Base-by-base conservation (phyloP, 2,113 vertebrate species). In the Onychostruthus taczanowskii region DNA sequence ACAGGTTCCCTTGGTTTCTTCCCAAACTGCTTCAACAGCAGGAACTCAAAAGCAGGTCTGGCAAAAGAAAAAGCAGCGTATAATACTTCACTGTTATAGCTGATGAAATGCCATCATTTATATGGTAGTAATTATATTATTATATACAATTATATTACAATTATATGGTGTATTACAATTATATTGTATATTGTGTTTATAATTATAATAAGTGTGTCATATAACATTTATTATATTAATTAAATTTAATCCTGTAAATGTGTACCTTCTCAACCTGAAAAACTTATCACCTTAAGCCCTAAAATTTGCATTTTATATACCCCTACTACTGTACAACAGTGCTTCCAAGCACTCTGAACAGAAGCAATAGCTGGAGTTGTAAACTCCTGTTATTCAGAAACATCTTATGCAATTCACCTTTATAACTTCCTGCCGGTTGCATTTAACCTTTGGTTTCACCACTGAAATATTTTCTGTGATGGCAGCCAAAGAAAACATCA, bases 351-450 rank as follows among this genome's bases (percentile, higher is more conserved):
- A 44, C 28, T 74, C 59, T 58, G 41, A 90, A 93, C 76, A 90
- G 61, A 52, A 75, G 47, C 41, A 76, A 56, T 30, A 78, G 52
- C 43, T 59, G 59, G 55, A 77, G 53, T 37, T 77, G n/a, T 84
- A 93, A 92, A 84, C 33, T 46, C 35, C 75, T 89, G 87, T 90
- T 96, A 92, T 96, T 95, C 92, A 84, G 80, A 69, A 66, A 80
- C 43, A 62, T 81, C 87, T 93, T 89, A 87, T 2, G 28, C 85
- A 67, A 89, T 94, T 94, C 92, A 94, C 93, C 89, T 94, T 94
- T 94, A 93, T 84, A 93, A 87, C 63, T 97, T 94, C 94, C 84
- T 92, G 93, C 20, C 58, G 31, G 47, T 95, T 96, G 58, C n/a
- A 87, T 82, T 93, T 73, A 94, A 59, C 69, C 90, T 92, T 95